Evolutionary conservation across 1,140 invertebrate species (phyloP).

Genomic region (Diploscapter pachys): DNA sequence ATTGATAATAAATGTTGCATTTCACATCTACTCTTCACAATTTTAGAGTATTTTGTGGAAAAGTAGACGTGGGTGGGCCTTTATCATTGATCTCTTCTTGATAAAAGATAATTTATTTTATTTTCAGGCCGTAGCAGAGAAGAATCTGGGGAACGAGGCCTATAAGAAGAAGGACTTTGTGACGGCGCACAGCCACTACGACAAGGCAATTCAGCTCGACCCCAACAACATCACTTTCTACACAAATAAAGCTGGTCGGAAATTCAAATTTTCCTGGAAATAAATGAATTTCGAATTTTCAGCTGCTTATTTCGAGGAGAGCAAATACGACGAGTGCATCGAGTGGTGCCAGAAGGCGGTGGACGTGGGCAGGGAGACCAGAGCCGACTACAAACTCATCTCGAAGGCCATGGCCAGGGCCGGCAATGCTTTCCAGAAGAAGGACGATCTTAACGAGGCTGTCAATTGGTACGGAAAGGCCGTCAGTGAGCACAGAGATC

Average conservation of each 20-base stretch:
- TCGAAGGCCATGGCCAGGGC: slow-evolving; percentile 73
- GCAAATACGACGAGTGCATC: slow-evolving; percentile 87
- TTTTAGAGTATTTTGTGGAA: not conserved
- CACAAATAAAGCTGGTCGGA: slow-evolving; percentile 79
- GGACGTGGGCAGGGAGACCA: slow-evolving; percentile 89
- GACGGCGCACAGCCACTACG: slow-evolving; percentile 80
- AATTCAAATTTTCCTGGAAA: not conserved
- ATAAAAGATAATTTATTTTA: not conserved
- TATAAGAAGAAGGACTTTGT: slow-evolving; percentile 96
- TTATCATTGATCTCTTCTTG: too few relatives aligned
- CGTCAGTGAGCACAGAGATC: slow-evolving; percentile 90
- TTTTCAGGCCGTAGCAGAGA: slow-evolving; percentile 60
- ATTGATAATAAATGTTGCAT: too few relatives aligned
- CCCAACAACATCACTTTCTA: slow-evolving; percentile 87
- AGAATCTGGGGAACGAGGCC: slow-evolving; percentile 83
- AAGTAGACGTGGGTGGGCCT: too few relatives aligned
- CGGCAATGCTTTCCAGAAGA: slow-evolving; percentile 65
- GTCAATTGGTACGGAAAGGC: slow-evolving; percentile 91
- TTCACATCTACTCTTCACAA: too few relatives aligned
- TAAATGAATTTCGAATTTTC: slow-evolving; percentile 16
- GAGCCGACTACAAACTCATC: slow-evolving; percentile 93
- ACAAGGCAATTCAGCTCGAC: slow-evolving; percentile 82
- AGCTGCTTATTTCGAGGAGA: slow-evolving; percentile 73
- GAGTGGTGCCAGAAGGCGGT: slow-evolving; percentile 87
- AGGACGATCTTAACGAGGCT: slow-evolving; percentile 76